A percentile compares a stretch with the other conserved stretches of the same genome.
phyloP scores from a whole-genome alignment of 2,113 vertebrate species.

The Neogale vison region DNA sequence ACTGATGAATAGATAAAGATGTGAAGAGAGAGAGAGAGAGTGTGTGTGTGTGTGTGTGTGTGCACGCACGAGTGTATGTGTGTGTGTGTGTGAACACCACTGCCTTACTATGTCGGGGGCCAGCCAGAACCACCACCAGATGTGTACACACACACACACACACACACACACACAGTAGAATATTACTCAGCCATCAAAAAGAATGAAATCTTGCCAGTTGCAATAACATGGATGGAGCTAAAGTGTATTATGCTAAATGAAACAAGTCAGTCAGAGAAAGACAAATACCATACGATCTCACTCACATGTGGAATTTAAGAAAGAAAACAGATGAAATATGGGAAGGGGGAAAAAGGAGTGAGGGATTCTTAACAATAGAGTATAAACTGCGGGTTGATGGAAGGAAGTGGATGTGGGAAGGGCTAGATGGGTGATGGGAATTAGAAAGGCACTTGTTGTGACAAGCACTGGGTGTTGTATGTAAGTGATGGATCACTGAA shows the following conservation, averaged over 20 bases:
- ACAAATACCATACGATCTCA: background rate
- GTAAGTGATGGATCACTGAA: background rate
- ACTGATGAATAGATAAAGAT: background rate
- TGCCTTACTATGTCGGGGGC: too few species aligned
- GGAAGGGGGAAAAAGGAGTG: background rate
- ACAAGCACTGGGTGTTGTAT: background rate
- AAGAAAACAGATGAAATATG: background rate
- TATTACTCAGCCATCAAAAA: background rate
- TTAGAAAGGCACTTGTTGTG: background rate
- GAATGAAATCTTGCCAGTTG: background rate
- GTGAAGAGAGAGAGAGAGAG: too few species aligned
- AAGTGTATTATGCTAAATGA: background rate
- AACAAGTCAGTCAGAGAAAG: background rate
- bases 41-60: too few species aligned
- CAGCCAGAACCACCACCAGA: too few species aligned
- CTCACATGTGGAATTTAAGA: background rate
- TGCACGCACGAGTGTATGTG: too few species aligned
- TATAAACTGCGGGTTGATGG: background rate
- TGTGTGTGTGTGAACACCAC: too few species aligned
- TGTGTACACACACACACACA: too few species aligned
- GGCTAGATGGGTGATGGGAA: background rate
- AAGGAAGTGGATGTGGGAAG: background rate
- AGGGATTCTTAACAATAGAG: background rate
- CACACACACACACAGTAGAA: background rate
- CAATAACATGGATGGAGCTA: background rate